A percentile compares a stretch with the other conserved stretches of the same genome.
phyloP scores from a whole-genome alignment of 2,113 vertebrate genomes.

The Patagioenas fasciata region DNA sequence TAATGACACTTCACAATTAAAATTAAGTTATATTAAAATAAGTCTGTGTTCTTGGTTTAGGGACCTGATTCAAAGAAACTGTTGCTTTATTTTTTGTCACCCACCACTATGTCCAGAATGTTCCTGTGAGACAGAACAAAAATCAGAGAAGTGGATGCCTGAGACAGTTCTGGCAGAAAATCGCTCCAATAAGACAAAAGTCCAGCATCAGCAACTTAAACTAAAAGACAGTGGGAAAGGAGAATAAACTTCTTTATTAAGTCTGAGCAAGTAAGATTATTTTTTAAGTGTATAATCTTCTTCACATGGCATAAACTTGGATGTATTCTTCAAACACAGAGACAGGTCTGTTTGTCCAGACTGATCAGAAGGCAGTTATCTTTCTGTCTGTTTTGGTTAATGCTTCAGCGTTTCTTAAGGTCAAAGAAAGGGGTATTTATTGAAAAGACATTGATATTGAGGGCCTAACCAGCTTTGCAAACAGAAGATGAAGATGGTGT shows the following conservation, averaged over 20 bases:
- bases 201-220: background rate
- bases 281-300: background rate
- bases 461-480: background rate
- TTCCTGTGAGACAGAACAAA: background rate
- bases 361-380: background rate
- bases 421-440: slow-evolving; percentile 16
- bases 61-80: background rate
- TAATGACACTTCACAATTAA: background rate
- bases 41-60: background rate
- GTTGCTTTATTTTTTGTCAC: background rate
- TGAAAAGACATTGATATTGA: background rate
- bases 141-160: background rate
- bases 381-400: background rate
- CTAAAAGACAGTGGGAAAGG: background rate
- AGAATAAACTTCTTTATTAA: background rate
- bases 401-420: background rate
- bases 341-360: background rate
- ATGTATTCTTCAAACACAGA: background rate
- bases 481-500: background rate
- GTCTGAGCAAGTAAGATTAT: background rate
- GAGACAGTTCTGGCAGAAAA: background rate
- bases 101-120: background rate
- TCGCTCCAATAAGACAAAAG: background rate
- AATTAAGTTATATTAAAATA: background rate
- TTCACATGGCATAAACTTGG: background rate